A percentile compares a stretch with the other conserved stretches of the same genome.
Evolutionary conservation across 2,797 vertebrate species (phyloP).

Genomic region (Tokudaia muenninki): DNA sequence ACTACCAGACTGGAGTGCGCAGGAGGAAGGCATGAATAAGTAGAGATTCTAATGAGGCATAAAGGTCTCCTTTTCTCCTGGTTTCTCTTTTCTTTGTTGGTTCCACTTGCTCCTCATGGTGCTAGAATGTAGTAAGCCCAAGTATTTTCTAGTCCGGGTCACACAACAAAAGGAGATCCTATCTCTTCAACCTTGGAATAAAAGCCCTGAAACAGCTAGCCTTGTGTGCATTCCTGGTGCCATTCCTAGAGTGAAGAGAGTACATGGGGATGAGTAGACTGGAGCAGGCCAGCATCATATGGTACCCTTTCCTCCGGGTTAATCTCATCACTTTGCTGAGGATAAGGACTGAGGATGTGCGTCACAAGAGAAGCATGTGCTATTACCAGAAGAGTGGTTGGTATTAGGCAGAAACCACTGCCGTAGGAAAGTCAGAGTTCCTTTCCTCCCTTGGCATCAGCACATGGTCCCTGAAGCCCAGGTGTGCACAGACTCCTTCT

Average conservation of each 20-base stretch:
- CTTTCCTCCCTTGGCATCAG: background rate
- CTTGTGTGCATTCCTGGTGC: background rate
- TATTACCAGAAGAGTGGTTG: background rate
- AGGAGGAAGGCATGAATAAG: background rate
- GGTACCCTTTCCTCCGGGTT: background rate
- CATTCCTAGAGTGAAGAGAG: background rate
- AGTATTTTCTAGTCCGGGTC: background rate
- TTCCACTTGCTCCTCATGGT: background rate
- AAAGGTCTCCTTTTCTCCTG: background rate
- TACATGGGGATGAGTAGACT: background rate
- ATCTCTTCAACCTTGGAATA: background rate
- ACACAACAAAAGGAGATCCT: background rate
- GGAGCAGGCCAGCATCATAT: background rate
- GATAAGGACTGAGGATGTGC: background rate
- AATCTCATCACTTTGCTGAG: background rate
- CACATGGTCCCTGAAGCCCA: background rate
- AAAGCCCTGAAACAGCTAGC: background rate
- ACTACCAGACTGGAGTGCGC: background rate
- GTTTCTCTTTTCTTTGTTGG: slow-evolving; percentile 15
- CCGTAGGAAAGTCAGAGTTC: background rate
- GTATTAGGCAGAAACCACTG: background rate
- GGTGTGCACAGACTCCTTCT: background rate
- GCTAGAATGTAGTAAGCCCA: background rate
- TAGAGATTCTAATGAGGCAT: background rate
- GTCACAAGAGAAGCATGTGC: background rate